These are phyloP conservation scores for Hypanus sabinus DNA, from an alignment of 2,113 vertebrate species.

Conservation along the genomic window DNA sequence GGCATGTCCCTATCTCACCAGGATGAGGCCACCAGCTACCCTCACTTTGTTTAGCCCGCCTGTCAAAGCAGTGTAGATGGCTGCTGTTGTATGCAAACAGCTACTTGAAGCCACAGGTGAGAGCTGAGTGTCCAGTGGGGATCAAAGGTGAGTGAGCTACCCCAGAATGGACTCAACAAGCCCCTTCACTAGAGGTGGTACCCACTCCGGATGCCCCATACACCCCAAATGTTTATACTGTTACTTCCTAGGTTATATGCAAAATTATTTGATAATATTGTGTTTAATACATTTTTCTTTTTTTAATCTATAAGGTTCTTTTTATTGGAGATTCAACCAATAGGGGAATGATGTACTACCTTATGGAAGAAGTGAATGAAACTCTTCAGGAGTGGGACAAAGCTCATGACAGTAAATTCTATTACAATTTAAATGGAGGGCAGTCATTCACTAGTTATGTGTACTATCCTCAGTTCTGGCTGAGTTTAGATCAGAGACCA, in stretches of 20 bases:
- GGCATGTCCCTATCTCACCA: too few species aligned
- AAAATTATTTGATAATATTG: background rate
- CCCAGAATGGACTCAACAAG: too few species aligned
- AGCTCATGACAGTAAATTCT: constrained; percentile 72
- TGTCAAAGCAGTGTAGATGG: too few species aligned
- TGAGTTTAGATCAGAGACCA: constrained; percentile 62
- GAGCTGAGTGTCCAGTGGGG: too few species aligned
- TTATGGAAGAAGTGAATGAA: constrained; percentile 81
- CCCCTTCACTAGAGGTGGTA: too few species aligned
- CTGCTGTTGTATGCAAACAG: too few species aligned
- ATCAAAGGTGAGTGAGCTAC: too few species aligned
- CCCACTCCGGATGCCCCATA: too few species aligned
- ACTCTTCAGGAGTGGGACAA: constrained; percentile 85
- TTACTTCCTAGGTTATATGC: background rate
- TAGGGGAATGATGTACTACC: constrained; percentile 93
- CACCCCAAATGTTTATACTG: too few species aligned
- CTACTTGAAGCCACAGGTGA: too few species aligned
- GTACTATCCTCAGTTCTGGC: constrained; percentile 94
- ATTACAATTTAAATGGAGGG: constrained; percentile 72
- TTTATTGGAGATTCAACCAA: constrained; percentile 96
- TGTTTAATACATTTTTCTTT: constrained; percentile 41
- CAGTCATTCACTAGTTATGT: constrained; percentile 77
- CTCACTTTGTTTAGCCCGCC: too few species aligned
- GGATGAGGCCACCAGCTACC: too few species aligned
- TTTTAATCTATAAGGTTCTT: constrained; percentile 63